A percentile compares a stretch with the other conserved stretches of the same genome.
Conservation (phyloP, 2,888 invertebrate genomes). For the Drosophila nr. medialis region DNA sequence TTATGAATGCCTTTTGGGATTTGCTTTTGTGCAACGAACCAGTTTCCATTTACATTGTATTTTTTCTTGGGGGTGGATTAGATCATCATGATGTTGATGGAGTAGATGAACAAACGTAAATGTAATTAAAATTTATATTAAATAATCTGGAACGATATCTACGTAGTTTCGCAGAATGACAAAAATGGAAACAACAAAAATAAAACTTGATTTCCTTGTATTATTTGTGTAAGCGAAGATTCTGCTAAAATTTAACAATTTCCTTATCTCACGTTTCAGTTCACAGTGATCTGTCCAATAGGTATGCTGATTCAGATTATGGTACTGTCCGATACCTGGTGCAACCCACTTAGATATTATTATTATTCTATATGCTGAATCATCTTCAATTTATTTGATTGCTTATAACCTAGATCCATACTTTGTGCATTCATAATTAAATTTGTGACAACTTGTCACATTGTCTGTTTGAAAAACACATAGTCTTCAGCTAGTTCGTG, state of each 20-base stretch:
- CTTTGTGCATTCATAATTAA: background rate
- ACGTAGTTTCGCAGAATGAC: background rate
- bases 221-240: background rate
- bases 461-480: too few species aligned
- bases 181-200: background rate
- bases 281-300: background rate
- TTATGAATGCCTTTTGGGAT: slow-evolving; percentile 53
- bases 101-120: slow-evolving; percentile 8
- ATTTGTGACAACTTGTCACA: background rate
- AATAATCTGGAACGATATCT: background rate
- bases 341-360: background rate
- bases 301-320: background rate
- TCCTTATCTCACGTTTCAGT: background rate
- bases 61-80: slow-evolving; percentile 31
- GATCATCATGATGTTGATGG: slow-evolving; percentile 18
- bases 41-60: slow-evolving; percentile 17
- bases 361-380: too few species aligned
- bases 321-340: background rate
- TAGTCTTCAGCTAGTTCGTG: background rate
- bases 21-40: slow-evolving; percentile 48
- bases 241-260: background rate
- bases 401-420: background rate
- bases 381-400: background rate
- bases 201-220: background rate
- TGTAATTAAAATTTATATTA: slow-evolving; percentile 14